phyloP scores from a whole-genome alignment of 1,140 invertebrate species.

The Amyelois transitella region DNA sequence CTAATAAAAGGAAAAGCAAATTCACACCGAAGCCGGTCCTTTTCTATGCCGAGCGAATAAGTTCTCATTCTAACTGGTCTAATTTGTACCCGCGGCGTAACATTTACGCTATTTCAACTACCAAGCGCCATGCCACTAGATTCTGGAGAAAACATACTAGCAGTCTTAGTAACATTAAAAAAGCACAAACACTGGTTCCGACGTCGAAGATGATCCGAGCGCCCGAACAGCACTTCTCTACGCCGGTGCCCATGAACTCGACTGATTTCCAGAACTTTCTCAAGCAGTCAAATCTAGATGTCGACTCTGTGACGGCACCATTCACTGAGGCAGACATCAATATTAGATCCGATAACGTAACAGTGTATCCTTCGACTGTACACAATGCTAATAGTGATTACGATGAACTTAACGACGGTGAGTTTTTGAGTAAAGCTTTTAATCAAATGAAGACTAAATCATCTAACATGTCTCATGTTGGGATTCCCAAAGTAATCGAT shows the following conservation, averaged over 20 bases:
- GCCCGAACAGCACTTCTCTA: constrained; percentile 40
- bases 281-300: constrained; percentile 38
- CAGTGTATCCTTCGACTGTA: not conserved
- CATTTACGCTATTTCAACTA: not conserved
- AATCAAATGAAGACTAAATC: no score
- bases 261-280: constrained; percentile 46
- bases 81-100: not conserved
- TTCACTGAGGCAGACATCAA: constrained; percentile 2
- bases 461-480: no score
- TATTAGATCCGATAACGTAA: not conserved
- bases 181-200: not conserved
- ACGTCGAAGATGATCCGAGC: constrained; percentile 21
- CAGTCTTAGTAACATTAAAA: not conserved
- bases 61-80: not conserved
- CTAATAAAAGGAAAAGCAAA: not conserved
- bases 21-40: not conserved
- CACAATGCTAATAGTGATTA: no score
- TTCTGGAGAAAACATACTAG: not conserved
- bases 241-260: constrained; percentile 45
- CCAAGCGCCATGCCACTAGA: not conserved
- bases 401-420: no score
- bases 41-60: not conserved
- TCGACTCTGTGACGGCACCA: constrained; percentile 37
- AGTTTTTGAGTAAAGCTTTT: no score
- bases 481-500: no score